A percentile compares a stretch with the other conserved stretches of the same genome.
Evolutionary conservation across 2,888 invertebrate genomes (phyloP).

Genomic region (Nomada fabriciana): DNA sequence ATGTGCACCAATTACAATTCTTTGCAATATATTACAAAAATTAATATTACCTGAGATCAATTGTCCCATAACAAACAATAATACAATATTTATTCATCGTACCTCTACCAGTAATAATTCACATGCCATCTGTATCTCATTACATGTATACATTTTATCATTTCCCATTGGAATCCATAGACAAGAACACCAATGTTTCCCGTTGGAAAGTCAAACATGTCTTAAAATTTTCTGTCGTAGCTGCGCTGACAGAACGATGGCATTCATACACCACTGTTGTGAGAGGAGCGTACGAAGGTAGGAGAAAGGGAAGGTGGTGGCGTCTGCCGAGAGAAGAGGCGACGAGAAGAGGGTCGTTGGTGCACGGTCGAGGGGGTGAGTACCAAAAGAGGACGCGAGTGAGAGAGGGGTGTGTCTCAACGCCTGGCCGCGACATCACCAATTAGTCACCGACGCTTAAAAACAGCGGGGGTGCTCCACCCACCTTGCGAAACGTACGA

Average conservation of each 20-base stretch:
- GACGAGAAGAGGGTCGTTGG: conserved; percentile 66
- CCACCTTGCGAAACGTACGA: conserved; percentile 73
- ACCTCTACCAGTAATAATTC: background rate
- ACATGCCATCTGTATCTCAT: background rate
- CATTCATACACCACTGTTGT: conserved; percentile 51
- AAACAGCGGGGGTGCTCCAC: conserved; percentile 81
- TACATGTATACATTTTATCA: background rate
- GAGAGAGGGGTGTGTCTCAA: conserved; percentile 80
- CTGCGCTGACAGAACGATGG: conserved; percentile 23
- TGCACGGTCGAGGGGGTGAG: conserved; percentile 56
- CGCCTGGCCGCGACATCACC: conserved; percentile 84
- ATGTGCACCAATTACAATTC: too few relatives aligned
- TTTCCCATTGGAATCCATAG: background rate
- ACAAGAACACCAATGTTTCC: background rate
- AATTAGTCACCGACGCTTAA: conserved; percentile 84
- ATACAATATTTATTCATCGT: background rate
- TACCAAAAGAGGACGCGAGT: conserved; percentile 57
- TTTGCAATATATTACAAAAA: too few relatives aligned
- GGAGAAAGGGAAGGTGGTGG: conserved; percentile 53
- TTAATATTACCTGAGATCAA: too few relatives aligned
- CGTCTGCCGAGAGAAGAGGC: conserved; percentile 63
- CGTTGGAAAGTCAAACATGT: conserved; percentile 5
- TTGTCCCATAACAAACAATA: background rate
- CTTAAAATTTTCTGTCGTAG: conserved; percentile 48
- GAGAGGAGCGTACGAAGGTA: conserved; percentile 21